Evolutionary conservation across 2,113 vertebrate species (phyloP).

Genomic region (Pica pica): DNA sequence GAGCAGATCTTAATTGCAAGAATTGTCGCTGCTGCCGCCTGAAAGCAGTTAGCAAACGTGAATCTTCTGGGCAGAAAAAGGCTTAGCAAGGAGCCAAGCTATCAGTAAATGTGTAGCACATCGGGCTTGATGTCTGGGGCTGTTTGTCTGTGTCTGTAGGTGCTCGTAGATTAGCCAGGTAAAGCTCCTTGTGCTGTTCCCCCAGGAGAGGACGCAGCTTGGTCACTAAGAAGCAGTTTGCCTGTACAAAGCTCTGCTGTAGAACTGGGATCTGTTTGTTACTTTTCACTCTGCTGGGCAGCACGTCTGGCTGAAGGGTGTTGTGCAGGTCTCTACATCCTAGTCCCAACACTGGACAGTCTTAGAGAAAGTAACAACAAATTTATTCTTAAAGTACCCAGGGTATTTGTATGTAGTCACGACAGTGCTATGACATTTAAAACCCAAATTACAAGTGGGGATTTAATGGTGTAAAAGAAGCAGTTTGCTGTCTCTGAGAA

Average conservation of each 20-base stretch:
- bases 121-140: background rate
- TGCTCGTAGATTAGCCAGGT: background rate
- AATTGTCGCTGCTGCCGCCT: background rate
- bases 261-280: background rate
- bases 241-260: background rate
- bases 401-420: background rate
- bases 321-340: background rate
- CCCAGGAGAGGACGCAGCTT: background rate
- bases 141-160: background rate
- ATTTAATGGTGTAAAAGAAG: background rate
- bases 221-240: background rate
- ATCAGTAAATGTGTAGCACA: accelerated
- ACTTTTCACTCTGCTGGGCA: background rate
- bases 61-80: background rate
- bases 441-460: background rate
- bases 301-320: background rate
- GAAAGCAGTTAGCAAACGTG: background rate
- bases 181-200: background rate
- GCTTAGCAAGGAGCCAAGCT: background rate
- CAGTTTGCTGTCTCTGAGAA: background rate
- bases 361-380: background rate
- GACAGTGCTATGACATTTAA: accelerated
- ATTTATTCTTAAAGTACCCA: background rate
- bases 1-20: background rate
- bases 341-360: accelerated